Conservation (phyloP, 2,888 invertebrate genomes). For the Zygothrica quintamaculata region DNA sequence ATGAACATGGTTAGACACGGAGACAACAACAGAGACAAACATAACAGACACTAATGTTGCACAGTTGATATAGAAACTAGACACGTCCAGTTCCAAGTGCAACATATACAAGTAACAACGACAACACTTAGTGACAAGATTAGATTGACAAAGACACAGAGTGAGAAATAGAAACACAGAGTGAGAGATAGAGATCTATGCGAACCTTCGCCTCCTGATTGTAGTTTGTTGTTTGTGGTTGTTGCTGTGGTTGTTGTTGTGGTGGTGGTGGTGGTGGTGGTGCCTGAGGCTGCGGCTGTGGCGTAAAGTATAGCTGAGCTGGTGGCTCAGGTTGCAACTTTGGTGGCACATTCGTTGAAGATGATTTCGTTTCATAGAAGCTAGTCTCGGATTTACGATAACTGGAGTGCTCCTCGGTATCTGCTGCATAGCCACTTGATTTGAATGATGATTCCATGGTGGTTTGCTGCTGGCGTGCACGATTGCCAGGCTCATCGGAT, state of each 20-base stretch:
- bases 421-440: conserved; percentile 88
- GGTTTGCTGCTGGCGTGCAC: conserved; percentile 79
- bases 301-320: conserved; percentile 63
- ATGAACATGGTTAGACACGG: conserved; percentile 19
- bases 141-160: conserved; percentile 42
- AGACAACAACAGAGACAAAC: conserved; percentile 24
- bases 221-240: conserved; percentile 45
- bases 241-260: conserved; percentile 5
- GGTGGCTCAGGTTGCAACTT: conserved; percentile 69
- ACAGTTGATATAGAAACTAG: neutral
- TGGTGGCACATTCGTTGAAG: conserved; percentile 35
- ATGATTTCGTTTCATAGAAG: conserved; percentile 76
- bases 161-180: conserved; percentile 9
- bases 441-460: conserved; percentile 67
- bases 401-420: conserved; percentile 88
- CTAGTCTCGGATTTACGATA: conserved; percentile 82
- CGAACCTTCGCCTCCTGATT: conserved; percentile 84
- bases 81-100: conserved; percentile 53
- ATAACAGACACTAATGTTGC: conserved; percentile 16
- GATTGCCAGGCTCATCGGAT: conserved; percentile 85
- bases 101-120: conserved; percentile 57
- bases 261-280: conserved; percentile 20
- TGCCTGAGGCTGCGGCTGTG: conserved; percentile 29
- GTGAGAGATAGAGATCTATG: conserved; percentile 41
- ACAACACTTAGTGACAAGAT: no score